These are phyloP conservation scores for Mythimna ferrago DNA, from an alignment of 2,888 invertebrate genomes.

Conservation along the genomic window DNA sequence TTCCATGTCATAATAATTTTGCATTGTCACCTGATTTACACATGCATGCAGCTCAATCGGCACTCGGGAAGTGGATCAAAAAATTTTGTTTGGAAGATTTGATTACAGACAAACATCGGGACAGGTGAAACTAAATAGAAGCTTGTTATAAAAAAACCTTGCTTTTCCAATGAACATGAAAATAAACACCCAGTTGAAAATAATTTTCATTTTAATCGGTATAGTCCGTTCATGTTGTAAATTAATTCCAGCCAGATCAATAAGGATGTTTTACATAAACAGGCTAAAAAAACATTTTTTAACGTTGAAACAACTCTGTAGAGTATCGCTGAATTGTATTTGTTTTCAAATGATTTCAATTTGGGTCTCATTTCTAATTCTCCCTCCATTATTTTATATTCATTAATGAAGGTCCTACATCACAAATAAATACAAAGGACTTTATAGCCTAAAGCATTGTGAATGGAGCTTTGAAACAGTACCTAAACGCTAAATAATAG, in stretches of 20 bases:
- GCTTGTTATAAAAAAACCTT: too few species aligned
- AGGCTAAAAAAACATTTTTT: background rate
- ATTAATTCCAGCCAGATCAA: background rate
- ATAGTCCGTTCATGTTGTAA: background rate
- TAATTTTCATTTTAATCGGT: background rate
- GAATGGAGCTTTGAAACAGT: slow-evolving; percentile 4
- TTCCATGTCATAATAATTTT: too few species aligned
- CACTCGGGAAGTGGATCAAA: too few species aligned
- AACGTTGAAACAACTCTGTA: background rate
- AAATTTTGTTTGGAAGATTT: too few species aligned
- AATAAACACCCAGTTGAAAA: background rate
- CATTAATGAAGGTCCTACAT: slow-evolving; percentile 1
- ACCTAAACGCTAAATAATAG: slow-evolving; percentile 13
- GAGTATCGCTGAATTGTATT: background rate
- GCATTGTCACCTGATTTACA: too few species aligned
- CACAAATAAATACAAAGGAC: slow-evolving; percentile 3
- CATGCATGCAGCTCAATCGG: too few species aligned
- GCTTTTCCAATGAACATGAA: too few species aligned
- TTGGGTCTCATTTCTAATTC: background rate
- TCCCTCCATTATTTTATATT: slow-evolving; percentile 2
- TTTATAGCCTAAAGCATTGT: background rate
- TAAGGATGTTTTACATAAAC: too few species aligned
- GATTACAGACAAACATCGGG: too few species aligned
- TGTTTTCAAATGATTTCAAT: slow-evolving; percentile 1
- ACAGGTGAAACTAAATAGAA: too few species aligned